phyloP scores from a whole-genome alignment of 1,140 invertebrate species.

The Aphelinus certus region DNA sequence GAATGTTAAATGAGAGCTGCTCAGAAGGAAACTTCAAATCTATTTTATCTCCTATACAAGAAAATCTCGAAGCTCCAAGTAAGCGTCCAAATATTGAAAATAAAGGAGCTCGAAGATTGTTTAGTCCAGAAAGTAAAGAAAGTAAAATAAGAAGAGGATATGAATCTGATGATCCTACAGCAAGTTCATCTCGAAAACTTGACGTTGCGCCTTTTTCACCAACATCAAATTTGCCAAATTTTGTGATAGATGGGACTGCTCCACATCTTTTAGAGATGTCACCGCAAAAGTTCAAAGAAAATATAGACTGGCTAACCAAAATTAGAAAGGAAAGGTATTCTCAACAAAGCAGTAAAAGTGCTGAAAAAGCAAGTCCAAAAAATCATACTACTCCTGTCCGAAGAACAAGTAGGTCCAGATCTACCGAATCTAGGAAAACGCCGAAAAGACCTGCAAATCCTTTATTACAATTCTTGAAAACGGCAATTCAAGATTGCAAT shows the following conservation, averaged over 20 bases:
- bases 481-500: conserved; percentile 44
- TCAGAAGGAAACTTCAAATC: conserved; percentile 51
- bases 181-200: conserved; percentile 46
- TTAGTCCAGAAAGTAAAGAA: conserved; percentile 50
- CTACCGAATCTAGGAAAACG: conserved; percentile 51
- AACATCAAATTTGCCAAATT: conserved; percentile 81
- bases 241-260: conserved; percentile 77
- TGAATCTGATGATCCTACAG: conserved; percentile 52
- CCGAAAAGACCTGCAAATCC: conserved; percentile 47
- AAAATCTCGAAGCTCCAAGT: conserved; percentile 49
- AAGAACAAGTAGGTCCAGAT: conserved; percentile 52
- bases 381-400: conserved; percentile 46
- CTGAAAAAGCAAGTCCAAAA: conserved; percentile 49
- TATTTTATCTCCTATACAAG: conserved; percentile 60
- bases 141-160: conserved; percentile 44
- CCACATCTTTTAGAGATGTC: conserved; percentile 77
- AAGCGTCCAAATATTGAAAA: conserved; percentile 62
- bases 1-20: conserved; percentile 49
- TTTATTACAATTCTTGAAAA: conserved; percentile 54
- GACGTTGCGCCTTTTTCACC: conserved; percentile 67
- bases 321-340: conserved; percentile 70
- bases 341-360: conserved; percentile 38
- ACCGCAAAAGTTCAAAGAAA: conserved; percentile 73
- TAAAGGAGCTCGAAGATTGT: conserved; percentile 57
- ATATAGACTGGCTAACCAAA: conserved; percentile 78